phyloP scores from a whole-genome alignment of 2,113 vertebrate species.

The Erythrocercus mccallii region DNA sequence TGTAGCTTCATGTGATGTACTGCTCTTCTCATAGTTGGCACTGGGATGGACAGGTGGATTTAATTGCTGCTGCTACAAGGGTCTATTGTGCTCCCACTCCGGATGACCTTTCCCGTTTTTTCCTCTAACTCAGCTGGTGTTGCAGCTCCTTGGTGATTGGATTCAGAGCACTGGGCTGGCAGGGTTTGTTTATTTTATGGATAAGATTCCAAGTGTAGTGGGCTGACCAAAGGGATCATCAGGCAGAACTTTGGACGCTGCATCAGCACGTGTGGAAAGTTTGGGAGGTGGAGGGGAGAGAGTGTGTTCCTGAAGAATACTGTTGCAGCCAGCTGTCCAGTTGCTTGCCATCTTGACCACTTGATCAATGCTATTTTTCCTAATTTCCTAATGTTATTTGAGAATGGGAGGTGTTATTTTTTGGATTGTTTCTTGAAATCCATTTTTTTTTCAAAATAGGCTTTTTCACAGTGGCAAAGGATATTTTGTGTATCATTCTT shows the following conservation, averaged over 20 bases:
- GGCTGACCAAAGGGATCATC: background rate
- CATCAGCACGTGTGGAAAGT: no score
- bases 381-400: background rate
- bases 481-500: background rate
- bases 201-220: background rate
- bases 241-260: background rate
- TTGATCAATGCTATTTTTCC: background rate
- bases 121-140: background rate
- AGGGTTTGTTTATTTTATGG: background rate
- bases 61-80: background rate
- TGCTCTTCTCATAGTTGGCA: accelerated
- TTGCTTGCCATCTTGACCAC: background rate
- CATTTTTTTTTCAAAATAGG: accelerated
- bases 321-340: background rate
- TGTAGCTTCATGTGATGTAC: background rate
- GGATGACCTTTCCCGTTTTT: background rate
- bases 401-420: background rate
- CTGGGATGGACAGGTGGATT: background rate
- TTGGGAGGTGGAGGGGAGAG: background rate
- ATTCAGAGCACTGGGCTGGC: background rate
- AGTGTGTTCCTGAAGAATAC: background rate
- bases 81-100: background rate
- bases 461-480: background rate
- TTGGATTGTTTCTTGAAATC: background rate
- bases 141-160: background rate